phyloP scores from a whole-genome alignment of 2,797 vertebrate genomes.

The Pangasius krempfi region DNA sequence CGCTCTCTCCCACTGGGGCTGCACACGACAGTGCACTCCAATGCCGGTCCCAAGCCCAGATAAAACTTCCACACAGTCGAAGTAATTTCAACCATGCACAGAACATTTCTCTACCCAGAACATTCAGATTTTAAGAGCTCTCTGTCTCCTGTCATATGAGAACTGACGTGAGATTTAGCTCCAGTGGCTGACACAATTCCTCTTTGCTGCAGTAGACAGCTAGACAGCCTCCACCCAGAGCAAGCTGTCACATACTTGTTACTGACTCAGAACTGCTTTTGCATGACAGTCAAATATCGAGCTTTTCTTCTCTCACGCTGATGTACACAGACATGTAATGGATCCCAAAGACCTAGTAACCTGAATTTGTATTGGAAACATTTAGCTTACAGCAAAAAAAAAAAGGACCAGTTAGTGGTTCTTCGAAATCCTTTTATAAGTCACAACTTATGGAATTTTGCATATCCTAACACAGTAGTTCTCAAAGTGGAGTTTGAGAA shows the following conservation, averaged over 20 bases:
- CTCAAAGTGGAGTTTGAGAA: neutral
- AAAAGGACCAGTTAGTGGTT: neutral
- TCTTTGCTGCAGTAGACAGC: slow-evolving; percentile 62
- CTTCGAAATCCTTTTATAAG: neutral
- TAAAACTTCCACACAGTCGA: neutral
- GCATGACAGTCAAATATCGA: neutral
- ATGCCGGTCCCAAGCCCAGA: too few relatives aligned
- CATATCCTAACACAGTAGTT: neutral
- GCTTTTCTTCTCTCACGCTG: neutral
- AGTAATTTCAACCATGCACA: slow-evolving; percentile 10
- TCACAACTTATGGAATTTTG: neutral
- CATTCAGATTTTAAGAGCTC: neutral
- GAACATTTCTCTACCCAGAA: neutral
- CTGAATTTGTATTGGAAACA: neutral
- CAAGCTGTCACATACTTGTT: slow-evolving; percentile 56
- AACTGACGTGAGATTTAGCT: slow-evolving; percentile 54
- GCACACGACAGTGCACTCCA: too few relatives aligned
- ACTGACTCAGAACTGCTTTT: slow-evolving; percentile 12
- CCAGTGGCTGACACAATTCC: slow-evolving; percentile 67
- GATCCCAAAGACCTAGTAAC: neutral
- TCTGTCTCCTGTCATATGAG: slow-evolving; percentile 3
- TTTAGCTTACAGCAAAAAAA: neutral
- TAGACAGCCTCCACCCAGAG: slow-evolving; percentile 50
- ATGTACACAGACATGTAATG: neutral
- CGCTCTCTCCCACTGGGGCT: too few relatives aligned